phyloP scores from a whole-genome alignment of 35 echinoderm and acorn worm species.

The Patiria miniata region DNA sequence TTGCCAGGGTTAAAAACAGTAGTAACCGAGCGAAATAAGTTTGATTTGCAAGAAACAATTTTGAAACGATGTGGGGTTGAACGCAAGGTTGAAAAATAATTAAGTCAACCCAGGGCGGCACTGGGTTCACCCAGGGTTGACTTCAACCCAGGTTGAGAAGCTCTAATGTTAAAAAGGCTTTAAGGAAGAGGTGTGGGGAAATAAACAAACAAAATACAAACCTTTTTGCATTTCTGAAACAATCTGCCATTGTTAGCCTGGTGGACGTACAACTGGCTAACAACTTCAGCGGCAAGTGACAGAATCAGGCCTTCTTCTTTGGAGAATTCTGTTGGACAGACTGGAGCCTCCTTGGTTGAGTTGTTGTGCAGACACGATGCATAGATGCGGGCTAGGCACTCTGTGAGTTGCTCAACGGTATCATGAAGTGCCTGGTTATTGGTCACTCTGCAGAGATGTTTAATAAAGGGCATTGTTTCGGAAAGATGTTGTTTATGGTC shows the following conservation, averaged over 20 bases:
- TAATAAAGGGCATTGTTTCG: no score
- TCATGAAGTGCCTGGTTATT: neutral
- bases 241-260: conserved; percentile 27
- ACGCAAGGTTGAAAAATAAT: no score
- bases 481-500: no score
- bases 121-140: no score
- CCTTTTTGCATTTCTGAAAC: conserved; percentile 18
- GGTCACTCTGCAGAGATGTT: neutral
- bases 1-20: no score
- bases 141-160: no score
- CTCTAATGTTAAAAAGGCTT: no score
- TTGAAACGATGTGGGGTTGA: no score
- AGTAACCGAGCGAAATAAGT: no score
- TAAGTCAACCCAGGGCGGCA: no score
- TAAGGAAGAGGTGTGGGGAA: no score
- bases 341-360: neutral
- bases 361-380: neutral
- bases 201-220: neutral
- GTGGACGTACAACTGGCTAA: conserved; percentile 11
- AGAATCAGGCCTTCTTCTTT: neutral
- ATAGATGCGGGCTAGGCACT: neutral
- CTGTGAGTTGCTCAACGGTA: neutral
- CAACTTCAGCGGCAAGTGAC: neutral
- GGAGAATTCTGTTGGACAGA: neutral
- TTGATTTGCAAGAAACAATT: no score